phyloP scores from a whole-genome alignment of 1,140 invertebrate species.

The Papilio glaucus region DNA sequence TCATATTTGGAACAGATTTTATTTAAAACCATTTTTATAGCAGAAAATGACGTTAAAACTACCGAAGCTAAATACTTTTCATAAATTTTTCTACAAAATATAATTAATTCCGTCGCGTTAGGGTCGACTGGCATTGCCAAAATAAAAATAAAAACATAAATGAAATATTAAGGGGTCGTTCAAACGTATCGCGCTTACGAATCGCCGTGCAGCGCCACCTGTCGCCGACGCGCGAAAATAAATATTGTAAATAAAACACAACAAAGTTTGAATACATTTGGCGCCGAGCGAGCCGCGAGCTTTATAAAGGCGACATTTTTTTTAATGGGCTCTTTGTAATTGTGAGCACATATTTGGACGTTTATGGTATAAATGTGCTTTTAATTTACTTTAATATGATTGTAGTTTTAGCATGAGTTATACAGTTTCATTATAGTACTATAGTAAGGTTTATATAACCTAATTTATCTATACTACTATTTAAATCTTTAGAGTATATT shows the following conservation, averaged over 20 bases:
- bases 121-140: slow-evolving; percentile 45
- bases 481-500: too few relatives aligned
- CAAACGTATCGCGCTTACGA: slow-evolving; percentile 57
- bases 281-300: background rate
- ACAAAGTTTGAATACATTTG: slow-evolving; percentile 41
- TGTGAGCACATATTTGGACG: slow-evolving; percentile 16
- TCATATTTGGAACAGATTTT: background rate
- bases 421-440: background rate
- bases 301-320: slow-evolving; percentile 23
- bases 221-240: slow-evolving; percentile 65
- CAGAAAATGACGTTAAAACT: background rate
- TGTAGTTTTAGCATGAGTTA: background rate
- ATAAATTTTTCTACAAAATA: slow-evolving; percentile 16
- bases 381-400: background rate
- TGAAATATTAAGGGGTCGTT: slow-evolving; percentile 63
- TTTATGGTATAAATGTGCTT: slow-evolving; percentile 6
- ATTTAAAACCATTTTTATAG: background rate
- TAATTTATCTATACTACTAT: background rate
- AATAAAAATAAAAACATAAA: slow-evolving; percentile 59
- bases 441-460: background rate
- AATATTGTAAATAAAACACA: slow-evolving; percentile 58
- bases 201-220: slow-evolving; percentile 62
- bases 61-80: background rate
- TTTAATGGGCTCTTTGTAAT: slow-evolving; percentile 27
- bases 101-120: slow-evolving; percentile 35